These are phyloP conservation scores for Labeo catla DNA, from an alignment of 2,113 vertebrate species.

Conservation along the genomic window DNA sequence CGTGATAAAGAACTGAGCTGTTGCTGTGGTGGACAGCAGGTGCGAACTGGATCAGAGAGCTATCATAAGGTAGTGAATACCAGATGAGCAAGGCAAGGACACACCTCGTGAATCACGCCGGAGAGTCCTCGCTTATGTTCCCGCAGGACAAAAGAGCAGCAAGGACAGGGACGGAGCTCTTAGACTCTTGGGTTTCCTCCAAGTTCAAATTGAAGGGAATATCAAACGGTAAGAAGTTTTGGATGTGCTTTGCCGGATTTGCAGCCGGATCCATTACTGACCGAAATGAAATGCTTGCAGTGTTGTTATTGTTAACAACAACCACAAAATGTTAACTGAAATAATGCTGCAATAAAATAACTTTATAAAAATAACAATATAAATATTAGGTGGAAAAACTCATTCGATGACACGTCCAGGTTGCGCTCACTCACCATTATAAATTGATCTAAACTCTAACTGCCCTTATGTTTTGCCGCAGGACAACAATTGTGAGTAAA, in stretches of 20 bases:
- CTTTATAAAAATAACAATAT: too few relatives aligned
- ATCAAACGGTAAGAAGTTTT: not conserved
- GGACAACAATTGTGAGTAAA: too few relatives aligned
- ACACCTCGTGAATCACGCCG: constrained; percentile 46
- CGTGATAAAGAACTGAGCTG: constrained; percentile 48
- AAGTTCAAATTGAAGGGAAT: constrained; percentile 24
- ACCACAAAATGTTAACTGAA: not conserved
- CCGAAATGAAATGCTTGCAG: not conserved
- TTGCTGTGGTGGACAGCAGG: constrained; percentile 16
- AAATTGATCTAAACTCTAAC: too few relatives aligned
- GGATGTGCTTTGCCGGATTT: not conserved
- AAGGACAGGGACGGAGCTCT: constrained; percentile 20
- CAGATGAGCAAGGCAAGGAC: constrained; percentile 48
- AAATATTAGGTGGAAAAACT: too few relatives aligned
- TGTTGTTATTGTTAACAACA: not conserved
- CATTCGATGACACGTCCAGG: too few relatives aligned
- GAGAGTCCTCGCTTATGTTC: constrained; percentile 12
- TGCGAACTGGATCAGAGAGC: constrained; percentile 32
- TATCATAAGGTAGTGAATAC: constrained; percentile 56
- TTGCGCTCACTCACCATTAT: too few relatives aligned
- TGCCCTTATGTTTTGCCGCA: too few relatives aligned
- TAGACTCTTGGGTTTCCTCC: constrained; percentile 31
- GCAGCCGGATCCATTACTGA: too few relatives aligned
- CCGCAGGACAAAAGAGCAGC: constrained; percentile 17
- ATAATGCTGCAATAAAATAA: not conserved